These are phyloP conservation scores for Chloroceryle inda DNA, from an alignment of 2,797 vertebrate genomes.

Conservation along the genomic window DNA sequence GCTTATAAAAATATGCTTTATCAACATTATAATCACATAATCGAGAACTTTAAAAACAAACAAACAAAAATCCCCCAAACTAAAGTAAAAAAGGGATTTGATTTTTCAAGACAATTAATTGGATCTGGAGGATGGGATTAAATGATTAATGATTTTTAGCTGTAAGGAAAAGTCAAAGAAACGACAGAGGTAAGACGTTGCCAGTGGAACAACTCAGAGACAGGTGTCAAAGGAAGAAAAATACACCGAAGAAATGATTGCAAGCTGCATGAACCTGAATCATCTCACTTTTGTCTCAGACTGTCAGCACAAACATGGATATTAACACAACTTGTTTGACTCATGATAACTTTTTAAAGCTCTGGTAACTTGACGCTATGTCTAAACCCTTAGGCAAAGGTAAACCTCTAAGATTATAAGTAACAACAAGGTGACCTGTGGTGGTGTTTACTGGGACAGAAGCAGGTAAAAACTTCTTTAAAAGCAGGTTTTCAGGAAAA, in stretches of 20 bases:
- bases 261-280: neutral
- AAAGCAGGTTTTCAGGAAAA: neutral
- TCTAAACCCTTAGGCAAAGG: neutral
- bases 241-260: neutral
- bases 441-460: neutral
- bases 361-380: neutral
- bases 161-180: neutral
- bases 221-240: constrained; percentile 27
- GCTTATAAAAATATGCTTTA: neutral
- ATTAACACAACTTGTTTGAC: neutral
- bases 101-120: neutral
- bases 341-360: neutral
- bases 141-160: neutral
- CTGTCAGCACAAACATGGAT: neutral
- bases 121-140: neutral
- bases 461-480: neutral
- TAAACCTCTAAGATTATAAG: neutral
- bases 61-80: neutral
- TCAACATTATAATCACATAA: neutral
- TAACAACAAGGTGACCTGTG: neutral
- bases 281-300: constrained; percentile 1
- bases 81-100: neutral
- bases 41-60: neutral
- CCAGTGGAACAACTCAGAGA: neutral
- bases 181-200: neutral